Percentiles rank a stretch among this genome's conserved stretches.
These are phyloP conservation scores for Nannoperca obscura DNA, from an alignment of 2,797 vertebrate genomes.

Conservation along the genomic window DNA sequence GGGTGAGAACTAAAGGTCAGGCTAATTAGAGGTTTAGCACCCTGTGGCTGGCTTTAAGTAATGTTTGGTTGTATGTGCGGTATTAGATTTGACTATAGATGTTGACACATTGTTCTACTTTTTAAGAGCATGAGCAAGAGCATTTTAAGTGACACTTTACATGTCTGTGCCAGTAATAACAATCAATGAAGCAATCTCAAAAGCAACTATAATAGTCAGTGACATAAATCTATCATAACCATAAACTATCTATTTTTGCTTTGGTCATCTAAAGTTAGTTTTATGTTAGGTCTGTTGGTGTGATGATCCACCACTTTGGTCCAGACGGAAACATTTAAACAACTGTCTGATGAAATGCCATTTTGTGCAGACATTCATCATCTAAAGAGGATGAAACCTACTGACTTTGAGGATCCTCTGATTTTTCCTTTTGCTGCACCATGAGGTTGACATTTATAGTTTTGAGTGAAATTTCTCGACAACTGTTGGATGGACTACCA, in stretches of 20 bases:
- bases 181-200: background rate
- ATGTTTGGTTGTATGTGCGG: constrained; percentile 34
- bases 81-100: constrained; percentile 26
- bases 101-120: constrained; percentile 12
- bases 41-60: constrained; percentile 47
- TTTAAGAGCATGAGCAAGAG: background rate
- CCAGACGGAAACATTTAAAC: background rate
- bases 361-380: background rate
- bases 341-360: background rate
- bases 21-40: constrained; percentile 67
- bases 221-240: background rate
- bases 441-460: background rate
- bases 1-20: constrained; percentile 55
- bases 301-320: background rate
- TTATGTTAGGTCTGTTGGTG: background rate
- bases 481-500: background rate
- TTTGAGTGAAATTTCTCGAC: background rate
- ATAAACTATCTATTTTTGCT: background rate
- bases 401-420: no score
- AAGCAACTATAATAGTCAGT: background rate
- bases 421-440: no score
- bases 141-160: constrained; percentile 12
- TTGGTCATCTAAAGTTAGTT: background rate
- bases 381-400: background rate
- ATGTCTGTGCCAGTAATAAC: background rate